Evolutionary conservation across 2,888 invertebrate genomes (phyloP), one percentile per base, ranked within the genome.

Genomic region (Dugesia japonica): DNA sequence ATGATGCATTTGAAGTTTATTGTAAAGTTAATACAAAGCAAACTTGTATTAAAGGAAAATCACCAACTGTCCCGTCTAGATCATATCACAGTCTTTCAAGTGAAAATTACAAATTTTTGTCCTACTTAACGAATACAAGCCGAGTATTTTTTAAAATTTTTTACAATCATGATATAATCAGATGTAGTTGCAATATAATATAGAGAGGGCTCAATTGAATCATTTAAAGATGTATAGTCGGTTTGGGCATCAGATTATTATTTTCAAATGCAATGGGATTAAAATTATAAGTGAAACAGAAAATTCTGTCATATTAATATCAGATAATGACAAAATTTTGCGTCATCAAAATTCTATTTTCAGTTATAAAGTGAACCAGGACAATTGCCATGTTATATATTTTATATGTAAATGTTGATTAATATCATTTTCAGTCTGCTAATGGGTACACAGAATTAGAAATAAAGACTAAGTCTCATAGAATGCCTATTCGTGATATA

Each of bases 11-110:
- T n/a, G 20, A 77, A 31, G 77, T 77, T 17, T 76, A 26, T 71
- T 77, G 77, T 33, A 38, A 71, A 76, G 27, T 71, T 4, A n/a
- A 42, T 20, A 13, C 77, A 0, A 42, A 28, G 1, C 26, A 31
- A 76, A 77, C 75, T 27, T 77, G 77, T 28, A 71, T 77, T 26
- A 9, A 77, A 26, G 76, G 76, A 13, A 77, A 76, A 42, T 15
- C 31, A 13, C 17, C 38, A 15, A 26, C 38, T 13, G 9, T 38
- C 17, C 17, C 38, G 38, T 13, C 38, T 13, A 38, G 17, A 38
- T 17, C 38, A 13, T 38, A 13, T 38, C 38, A 13, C 17, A 9
- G 17, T 9, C 38, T 38, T 13, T 38, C 38, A 13, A 17, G 17
- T 38, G 17, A 17, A 13, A 9, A 38, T 17, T 38, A 38, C 17